Evolutionary conservation across 2,888 invertebrate genomes (phyloP).

Genomic region (Alviniconcha strummeri): DNA sequence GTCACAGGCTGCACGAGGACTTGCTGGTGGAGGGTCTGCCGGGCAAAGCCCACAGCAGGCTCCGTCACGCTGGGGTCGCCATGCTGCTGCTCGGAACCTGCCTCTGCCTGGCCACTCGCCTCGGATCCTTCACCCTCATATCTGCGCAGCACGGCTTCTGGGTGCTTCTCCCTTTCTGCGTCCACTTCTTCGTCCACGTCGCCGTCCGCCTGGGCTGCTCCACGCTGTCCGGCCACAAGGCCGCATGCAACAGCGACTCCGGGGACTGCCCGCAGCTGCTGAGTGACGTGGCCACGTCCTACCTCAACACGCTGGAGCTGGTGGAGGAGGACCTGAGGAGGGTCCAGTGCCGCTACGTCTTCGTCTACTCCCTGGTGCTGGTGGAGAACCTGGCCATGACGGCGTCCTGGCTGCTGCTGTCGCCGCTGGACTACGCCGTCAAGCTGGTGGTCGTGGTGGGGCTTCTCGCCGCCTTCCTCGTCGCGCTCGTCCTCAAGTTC

Average conservation of each 20-base stretch:
- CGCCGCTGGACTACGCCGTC: conserved; percentile 46
- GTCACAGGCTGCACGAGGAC: conserved; percentile 27
- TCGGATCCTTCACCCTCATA: conserved; percentile 36
- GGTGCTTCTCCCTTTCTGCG: conserved; percentile 26
- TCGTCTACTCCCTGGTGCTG: conserved; percentile 55
- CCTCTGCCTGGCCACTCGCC: conserved; percentile 30
- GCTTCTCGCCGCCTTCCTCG: conserved; percentile 52
- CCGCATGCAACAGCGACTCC: background rate
- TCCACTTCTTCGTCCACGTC: conserved; percentile 36
- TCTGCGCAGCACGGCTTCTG: conserved; percentile 29
- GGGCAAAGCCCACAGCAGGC: background rate
- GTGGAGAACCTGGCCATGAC: conserved; percentile 60
- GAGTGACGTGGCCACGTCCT: conserved; percentile 7
- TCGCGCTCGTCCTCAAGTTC: conserved; percentile 57
- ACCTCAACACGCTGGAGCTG: conserved; percentile 36
- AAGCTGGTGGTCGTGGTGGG: conserved; percentile 53
- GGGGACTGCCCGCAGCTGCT: too few relatives aligned
- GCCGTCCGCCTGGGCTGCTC: conserved; percentile 13
- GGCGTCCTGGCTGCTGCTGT: conserved; percentile 58
- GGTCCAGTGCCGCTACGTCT: conserved; percentile 57
- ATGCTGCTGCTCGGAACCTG: conserved; percentile 32
- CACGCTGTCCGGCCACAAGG: background rate
- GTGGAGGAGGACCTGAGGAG: conserved; percentile 38
- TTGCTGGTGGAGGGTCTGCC: background rate
- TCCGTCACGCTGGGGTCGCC: conserved; percentile 9